Evolutionary conservation across 2,113 vertebrate genomes (phyloP).

Genomic region (Protomyctophum bolini): DNA sequence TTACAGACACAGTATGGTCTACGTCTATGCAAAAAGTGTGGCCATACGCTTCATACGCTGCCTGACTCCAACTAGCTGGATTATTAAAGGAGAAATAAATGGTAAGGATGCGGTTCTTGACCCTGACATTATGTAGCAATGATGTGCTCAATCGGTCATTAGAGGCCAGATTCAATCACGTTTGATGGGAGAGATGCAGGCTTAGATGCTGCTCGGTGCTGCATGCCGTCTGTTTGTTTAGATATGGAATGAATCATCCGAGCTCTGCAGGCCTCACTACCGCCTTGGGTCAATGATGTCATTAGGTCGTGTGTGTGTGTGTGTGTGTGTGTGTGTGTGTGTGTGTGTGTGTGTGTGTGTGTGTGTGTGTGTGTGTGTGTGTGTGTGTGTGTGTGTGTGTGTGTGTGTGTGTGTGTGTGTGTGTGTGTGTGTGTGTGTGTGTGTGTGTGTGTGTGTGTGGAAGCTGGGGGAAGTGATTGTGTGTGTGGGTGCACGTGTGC

Average conservation of each 20-base stretch:
- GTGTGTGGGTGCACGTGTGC: too few species aligned
- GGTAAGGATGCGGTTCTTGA: neutral
- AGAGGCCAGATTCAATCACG: slow-evolving; percentile 38
- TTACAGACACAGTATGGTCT: neutral
- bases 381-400: neutral
- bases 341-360: slow-evolving; percentile 5
- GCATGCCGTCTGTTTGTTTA: slow-evolving; percentile 29
- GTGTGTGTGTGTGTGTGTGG: too few species aligned
- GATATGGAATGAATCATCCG: slow-evolving; percentile 56
- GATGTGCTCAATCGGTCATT: slow-evolving; percentile 34
- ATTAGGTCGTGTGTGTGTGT: slow-evolving; percentile 11
- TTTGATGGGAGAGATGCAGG: slow-evolving; percentile 41
- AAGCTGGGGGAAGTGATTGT: too few species aligned
- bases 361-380: slow-evolving; percentile 8
- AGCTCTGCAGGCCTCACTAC: slow-evolving; percentile 34
- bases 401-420: slow-evolving; percentile 3
- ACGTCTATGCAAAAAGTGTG: neutral
- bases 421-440: too few species aligned
- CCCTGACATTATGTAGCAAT: slow-evolving; percentile 22
- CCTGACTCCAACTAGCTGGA: neutral
- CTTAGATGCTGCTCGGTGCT: slow-evolving; percentile 21
- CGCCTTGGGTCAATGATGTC: slow-evolving; percentile 60
- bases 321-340: neutral
- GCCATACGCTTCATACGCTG: neutral
- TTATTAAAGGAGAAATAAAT: slow-evolving; percentile 12